Evolutionary conservation across 2,797 vertebrate species (phyloP), one percentile per base, ranked within the genome.

Genomic region (Anniella stebbinsi): DNA sequence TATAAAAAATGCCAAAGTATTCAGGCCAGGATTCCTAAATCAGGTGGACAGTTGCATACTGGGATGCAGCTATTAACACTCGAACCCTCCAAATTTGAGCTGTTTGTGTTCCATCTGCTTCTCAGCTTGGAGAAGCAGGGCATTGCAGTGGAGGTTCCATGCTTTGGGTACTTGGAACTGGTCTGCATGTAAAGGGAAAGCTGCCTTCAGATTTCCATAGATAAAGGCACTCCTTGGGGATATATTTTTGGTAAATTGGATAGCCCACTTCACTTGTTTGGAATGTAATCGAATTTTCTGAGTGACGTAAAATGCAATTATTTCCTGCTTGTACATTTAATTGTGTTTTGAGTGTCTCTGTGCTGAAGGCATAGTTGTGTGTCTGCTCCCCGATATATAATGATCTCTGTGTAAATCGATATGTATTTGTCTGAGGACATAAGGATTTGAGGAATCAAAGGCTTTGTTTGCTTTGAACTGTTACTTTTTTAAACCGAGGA

Each of bases 301-400:
- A 83, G 28, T 51, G 38, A 33, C n/a, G 18, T 30, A 82, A 60
- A 82, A 83, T 75, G 41, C 60, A 76, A 30, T 84, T 84, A 51
- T 10, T 57, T 70, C 48, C 33, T 76, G 45, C 41, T 63, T 83
- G 33, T 18, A 80, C 4, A 7, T 88, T 80, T 10, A 48, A 41
- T 66, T 85, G 80, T 66, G 0, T 28, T 67, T 72, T 51, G 45
- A 66, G 13, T 72, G 2, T 6, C 15, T 75, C 41, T 38, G 3
- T 89, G 66, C 83, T 76, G 45, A 81, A 75, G 89, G 90, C 38
- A 70, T 66, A 57, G 2, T 80, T 60, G n/a, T 45, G n/a, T 69
- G 45, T 7, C 1, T 8, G 11, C 25, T 85, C 84, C 54, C 28
- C 7, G 13, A 63, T 30, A 17, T 51, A n/a, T 25, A 84, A 69